phyloP scores from a whole-genome alignment of 1,140 invertebrate species.

The Hormaphis cornu region DNA sequence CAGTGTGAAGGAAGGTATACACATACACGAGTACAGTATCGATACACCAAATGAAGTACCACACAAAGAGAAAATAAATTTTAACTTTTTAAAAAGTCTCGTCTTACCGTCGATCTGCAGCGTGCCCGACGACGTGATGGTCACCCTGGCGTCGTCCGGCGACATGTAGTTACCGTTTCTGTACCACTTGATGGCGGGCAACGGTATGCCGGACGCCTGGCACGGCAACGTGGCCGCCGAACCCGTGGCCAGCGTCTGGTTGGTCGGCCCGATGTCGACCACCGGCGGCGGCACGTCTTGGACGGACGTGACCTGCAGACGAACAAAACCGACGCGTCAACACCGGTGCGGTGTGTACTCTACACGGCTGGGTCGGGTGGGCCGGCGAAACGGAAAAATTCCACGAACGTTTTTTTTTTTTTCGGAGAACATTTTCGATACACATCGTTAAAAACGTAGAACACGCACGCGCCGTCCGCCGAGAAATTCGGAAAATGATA shows the following conservation, averaged over 20 bases:
- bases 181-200: slow-evolving; percentile 69
- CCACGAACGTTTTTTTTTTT: slow-evolving; percentile 62
- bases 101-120: slow-evolving; percentile 69
- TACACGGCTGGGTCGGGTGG: slow-evolving; percentile 79
- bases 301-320: slow-evolving; percentile 55
- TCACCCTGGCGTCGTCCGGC: slow-evolving; percentile 44
- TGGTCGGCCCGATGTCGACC: slow-evolving; percentile 77
- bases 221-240: slow-evolving; percentile 74
- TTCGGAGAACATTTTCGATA: slow-evolving; percentile 62
- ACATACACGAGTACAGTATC: no score
- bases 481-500: no score
- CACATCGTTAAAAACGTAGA: slow-evolving; percentile 68
- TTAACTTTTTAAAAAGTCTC: no score
- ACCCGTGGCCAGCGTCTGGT: slow-evolving; percentile 76
- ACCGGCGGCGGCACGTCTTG: slow-evolving; percentile 79
- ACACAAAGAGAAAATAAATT: background rate
- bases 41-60: no score
- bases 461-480: no score
- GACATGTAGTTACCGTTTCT: slow-evolving; percentile 58
- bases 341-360: slow-evolving; percentile 69
- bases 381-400: slow-evolving; percentile 74
- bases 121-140: slow-evolving; percentile 57
- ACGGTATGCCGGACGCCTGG: slow-evolving; percentile 60
- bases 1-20: no score
- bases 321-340: slow-evolving; percentile 60